Evolutionary conservation across 2,113 vertebrate species (phyloP), one percentile per base, ranked within the genome.

Genomic region (Sceloporus tristichus): DNA sequence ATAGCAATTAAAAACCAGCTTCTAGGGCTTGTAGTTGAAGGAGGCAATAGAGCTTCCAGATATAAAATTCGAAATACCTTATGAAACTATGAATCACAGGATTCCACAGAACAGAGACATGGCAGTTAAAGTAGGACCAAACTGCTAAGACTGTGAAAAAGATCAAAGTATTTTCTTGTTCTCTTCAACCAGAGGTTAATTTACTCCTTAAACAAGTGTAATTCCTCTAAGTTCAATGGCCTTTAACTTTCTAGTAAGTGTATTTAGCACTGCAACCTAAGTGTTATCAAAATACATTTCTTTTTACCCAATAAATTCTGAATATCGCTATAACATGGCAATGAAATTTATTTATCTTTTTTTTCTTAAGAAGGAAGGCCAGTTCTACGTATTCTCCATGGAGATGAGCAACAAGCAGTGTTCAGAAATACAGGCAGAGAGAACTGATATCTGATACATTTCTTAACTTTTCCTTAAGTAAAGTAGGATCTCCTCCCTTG

Each of bases 211-310:
- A 9, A 8, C 77, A 79, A 79, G 54, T 56, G 77, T 79, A 56
- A 54, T 79, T 14, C 27, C 19, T 79, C 18, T 79, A 56, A 79
- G 53, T 79, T 79, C 48, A 79, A 56, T 79, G 54, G 14, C 25
- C 13, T 79, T 79, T n/a, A 79, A 2, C 54, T 79, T 18, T 29
- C 9, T 54, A 53, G 14, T 34, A 79, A 56, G 48, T n/a, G 77
- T 19, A 56, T 79, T 79, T 79, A 56, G 53, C 13, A 27, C 6
- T 38, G 71, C n/a, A 0, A 74, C 34, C 29, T 16, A 48, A 56
- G 18, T 79, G 77, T 56, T 79, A 48, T 79, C 53, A 79, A 79
- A 56, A 79, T 48, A 48, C 27, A 79, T n/a, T 79, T 79, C 54
- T 4, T 79, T 54, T 53, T 79, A 29, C 54, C 54, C n/a, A 79